Evolutionary conservation across 1,140 invertebrate species (phyloP).

Genomic region (Drosophila teissieri): DNA sequence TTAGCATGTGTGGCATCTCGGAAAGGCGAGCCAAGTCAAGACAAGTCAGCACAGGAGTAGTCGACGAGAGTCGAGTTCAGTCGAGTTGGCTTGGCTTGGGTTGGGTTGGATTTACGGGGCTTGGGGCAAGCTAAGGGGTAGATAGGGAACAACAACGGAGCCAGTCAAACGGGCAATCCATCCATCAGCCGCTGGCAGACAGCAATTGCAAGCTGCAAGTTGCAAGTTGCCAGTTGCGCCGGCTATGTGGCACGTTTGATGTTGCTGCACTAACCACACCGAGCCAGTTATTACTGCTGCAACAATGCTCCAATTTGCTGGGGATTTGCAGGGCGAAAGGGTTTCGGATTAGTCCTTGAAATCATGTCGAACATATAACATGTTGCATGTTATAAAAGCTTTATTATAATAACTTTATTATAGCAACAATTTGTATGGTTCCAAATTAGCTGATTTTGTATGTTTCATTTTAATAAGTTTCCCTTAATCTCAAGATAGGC

Average conservation of each 20-base stretch:
- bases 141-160: slow-evolving; percentile 36
- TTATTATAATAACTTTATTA: too few relatives aligned
- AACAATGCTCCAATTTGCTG: neutral
- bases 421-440: too few relatives aligned
- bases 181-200: slow-evolving; percentile 77
- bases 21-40: slow-evolving; percentile 44
- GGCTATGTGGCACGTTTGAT: slow-evolving; percentile 56
- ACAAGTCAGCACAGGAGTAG: slow-evolving; percentile 11
- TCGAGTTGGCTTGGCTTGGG: slow-evolving; percentile 24
- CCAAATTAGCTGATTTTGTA: too few relatives aligned
- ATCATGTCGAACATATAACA: too few relatives aligned
- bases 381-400: neutral
- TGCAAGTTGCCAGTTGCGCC: slow-evolving; percentile 72
- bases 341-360: neutral
- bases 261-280: slow-evolving; percentile 43
- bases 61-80: slow-evolving; percentile 13
- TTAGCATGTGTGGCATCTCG: slow-evolving; percentile 78
- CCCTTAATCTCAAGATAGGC: too few relatives aligned
- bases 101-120: slow-evolving; percentile 16
- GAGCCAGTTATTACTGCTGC: slow-evolving; percentile 11
- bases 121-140: slow-evolving; percentile 14
- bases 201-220: slow-evolving; percentile 64
- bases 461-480: too few relatives aligned
- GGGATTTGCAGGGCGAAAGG: neutral
- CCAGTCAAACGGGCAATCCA: slow-evolving; percentile 79